These are phyloP conservation scores for Cephus cinctus DNA, from an alignment of 1,140 invertebrate genomes.

Conservation along the genomic window DNA sequence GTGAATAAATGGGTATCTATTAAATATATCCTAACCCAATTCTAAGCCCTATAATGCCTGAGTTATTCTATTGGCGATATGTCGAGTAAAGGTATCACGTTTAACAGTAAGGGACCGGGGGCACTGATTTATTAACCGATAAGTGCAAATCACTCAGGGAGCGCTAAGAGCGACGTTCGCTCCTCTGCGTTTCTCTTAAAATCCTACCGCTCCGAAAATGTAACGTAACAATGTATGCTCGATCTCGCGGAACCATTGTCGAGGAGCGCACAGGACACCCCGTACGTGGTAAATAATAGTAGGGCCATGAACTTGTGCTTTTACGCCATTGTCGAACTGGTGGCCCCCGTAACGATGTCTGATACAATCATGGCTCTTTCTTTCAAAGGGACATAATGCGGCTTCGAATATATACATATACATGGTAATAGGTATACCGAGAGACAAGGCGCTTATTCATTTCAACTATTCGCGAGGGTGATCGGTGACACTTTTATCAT, in stretches of 20 bases:
- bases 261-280: conserved; percentile 27
- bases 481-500: no score
- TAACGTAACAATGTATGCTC: conserved; percentile 42
- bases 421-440: no score
- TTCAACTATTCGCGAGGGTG: no score
- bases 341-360: conserved; percentile 27
- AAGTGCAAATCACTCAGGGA: conserved; percentile 50
- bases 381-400: conserved; percentile 4
- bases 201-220: conserved; percentile 32
- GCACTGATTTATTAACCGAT: conserved; percentile 50
- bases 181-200: conserved; percentile 24
- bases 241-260: conserved; percentile 38
- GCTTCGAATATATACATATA: conserved; percentile 2
- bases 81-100: no score
- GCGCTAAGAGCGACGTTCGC: no score
- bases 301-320: conserved; percentile 49
- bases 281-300: conserved; percentile 46
- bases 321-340: conserved; percentile 31
- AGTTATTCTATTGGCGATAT: no score
- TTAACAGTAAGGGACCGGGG: no score
- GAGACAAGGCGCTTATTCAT: no score
- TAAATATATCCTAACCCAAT: no score
- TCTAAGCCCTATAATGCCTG: no score
- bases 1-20: no score
- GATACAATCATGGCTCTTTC: conserved; percentile 20